These are phyloP conservation scores for Ceriagrion tenellum DNA, from an alignment of 2,888 invertebrate species.

Conservation along the genomic window DNA sequence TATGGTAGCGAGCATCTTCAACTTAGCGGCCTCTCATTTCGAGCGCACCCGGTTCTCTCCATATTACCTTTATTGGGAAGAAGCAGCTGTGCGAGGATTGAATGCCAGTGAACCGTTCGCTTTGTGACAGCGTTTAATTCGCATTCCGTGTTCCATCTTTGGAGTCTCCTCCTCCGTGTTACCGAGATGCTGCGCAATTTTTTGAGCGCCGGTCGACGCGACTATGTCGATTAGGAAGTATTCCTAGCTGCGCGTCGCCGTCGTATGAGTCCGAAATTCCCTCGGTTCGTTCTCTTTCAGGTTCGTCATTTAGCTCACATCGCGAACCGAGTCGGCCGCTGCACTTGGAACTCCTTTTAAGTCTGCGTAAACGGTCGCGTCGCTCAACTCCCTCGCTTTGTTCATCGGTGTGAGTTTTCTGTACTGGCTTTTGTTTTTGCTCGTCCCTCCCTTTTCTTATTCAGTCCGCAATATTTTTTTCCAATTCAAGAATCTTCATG, in stretches of 20 bases:
- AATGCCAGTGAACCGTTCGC: not conserved
- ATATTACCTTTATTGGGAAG: not conserved
- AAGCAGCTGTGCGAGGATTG: not conserved
- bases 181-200: not conserved
- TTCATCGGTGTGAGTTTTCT: not conserved
- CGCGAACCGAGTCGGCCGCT: not conserved
- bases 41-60: not conserved
- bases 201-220: not conserved
- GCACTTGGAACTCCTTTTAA: not conserved
- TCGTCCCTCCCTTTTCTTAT: not conserved
- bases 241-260: not conserved
- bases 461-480: conserved; percentile 11
- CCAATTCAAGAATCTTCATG: not conserved
- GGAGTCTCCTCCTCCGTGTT: not conserved
- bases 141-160: not conserved
- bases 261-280: not conserved
- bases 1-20: not conserved
- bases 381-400: not conserved
- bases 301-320: not conserved
- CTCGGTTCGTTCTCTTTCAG: not conserved
- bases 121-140: not conserved
- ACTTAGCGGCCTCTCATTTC: not conserved
- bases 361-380: not conserved
- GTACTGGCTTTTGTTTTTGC: not conserved
- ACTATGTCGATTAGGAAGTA: not conserved